phyloP scores from a whole-genome alignment of 2,113 vertebrate species.

The Thryonomys swinderianus region DNA sequence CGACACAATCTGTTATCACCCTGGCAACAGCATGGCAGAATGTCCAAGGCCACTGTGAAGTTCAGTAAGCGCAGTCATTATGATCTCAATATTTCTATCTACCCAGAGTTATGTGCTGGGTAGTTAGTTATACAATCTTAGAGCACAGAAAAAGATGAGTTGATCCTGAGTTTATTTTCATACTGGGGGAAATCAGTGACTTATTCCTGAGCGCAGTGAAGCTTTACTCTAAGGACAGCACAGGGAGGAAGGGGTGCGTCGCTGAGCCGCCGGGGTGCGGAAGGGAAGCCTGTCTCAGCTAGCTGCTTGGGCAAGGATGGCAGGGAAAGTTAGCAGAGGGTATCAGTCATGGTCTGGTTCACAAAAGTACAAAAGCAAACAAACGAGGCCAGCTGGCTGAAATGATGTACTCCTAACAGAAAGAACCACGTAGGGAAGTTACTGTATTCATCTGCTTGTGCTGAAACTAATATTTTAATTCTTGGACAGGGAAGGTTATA shows the following conservation, averaged over 20 bases:
- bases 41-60: neutral
- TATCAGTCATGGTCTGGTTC: neutral
- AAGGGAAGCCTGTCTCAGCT: neutral
- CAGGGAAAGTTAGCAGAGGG: neutral
- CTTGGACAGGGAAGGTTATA: neutral
- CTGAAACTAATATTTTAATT: neutral
- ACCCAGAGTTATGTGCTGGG: neutral
- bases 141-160: neutral
- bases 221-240: neutral
- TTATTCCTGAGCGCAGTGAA: neutral
- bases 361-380: neutral
- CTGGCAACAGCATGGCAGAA: neutral
- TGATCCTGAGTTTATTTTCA: neutral
- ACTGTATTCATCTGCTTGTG: neutral
- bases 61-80: neutral
- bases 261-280: neutral
- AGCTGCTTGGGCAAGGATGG: neutral
- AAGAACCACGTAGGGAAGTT: neutral
- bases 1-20: neutral
- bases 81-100: neutral
- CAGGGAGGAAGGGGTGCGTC: neutral
- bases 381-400: neutral
- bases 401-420: neutral
- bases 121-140: neutral
- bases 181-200: neutral